Conservation (phyloP, 2,797 vertebrate genomes). For the Podarcis lilfordi region DNA sequence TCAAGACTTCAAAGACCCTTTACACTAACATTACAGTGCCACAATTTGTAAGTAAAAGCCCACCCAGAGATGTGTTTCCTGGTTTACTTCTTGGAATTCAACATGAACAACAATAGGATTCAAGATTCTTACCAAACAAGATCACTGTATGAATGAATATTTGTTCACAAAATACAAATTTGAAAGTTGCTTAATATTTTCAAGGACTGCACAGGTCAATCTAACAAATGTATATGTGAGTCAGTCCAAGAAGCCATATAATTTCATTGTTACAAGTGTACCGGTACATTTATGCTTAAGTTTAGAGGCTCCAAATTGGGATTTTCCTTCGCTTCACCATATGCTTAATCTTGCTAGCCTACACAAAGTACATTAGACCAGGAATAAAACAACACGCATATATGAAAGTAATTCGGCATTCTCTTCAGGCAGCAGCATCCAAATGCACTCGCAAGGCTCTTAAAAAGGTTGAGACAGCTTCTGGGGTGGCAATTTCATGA, state of each 20-base stretch:
- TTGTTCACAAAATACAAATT: not conserved
- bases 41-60: not conserved
- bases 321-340: not conserved
- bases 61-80: not conserved
- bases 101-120: not conserved
- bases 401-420: not conserved
- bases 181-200: not conserved
- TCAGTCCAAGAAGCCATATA: not conserved
- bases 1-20: not conserved
- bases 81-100: not conserved
- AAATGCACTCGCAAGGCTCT: not conserved
- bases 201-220: not conserved
- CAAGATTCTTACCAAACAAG: not conserved
- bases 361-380: not conserved
- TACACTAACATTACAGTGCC: not conserved
- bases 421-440: not conserved
- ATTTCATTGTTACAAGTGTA: not conserved
- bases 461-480: too few relatives aligned
- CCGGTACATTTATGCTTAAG: not conserved
- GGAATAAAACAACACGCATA: not conserved
- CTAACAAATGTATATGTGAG: not conserved
- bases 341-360: not conserved
- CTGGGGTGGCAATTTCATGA: not conserved
- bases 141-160: not conserved
- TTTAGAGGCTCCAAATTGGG: not conserved